phyloP scores from a whole-genome alignment of 2,797 vertebrate genomes.

The Adelosebastes latens region DNA sequence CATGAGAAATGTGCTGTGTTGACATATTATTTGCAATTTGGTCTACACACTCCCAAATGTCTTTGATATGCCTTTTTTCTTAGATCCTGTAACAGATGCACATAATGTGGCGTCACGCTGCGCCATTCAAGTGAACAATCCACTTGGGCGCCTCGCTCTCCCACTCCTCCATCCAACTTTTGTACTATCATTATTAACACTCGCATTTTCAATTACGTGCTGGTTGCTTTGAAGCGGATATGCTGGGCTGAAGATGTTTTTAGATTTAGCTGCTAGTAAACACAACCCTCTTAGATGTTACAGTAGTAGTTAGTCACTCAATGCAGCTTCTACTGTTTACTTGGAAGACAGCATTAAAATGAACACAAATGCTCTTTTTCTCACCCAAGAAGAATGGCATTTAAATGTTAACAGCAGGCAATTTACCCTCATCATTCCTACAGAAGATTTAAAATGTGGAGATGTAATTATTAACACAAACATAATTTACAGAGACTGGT shows the following conservation, averaged over 20 bases:
- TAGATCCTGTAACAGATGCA: conserved; percentile 30
- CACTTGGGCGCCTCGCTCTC: background rate
- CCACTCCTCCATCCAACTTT: conserved; percentile 26
- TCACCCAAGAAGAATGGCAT: background rate
- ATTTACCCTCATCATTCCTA: conserved; percentile 2
- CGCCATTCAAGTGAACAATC: conserved; percentile 35
- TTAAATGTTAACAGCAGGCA: conserved; percentile 7
- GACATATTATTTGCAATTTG: conserved; percentile 32
- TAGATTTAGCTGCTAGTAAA: conserved; percentile 21
- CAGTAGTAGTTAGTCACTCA: conserved; percentile 20
- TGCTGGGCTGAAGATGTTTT: conserved; percentile 23
- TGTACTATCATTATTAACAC: conserved; percentile 48
- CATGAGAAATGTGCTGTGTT: conserved; percentile 13
- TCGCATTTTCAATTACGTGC: conserved; percentile 39
- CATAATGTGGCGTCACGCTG: conserved; percentile 26
- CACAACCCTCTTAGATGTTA: conserved; percentile 8
- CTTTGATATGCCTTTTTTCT: conserved; percentile 27
- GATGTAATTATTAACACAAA: conserved; percentile 4
- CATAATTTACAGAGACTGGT: conserved; percentile 18
- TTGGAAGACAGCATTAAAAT: background rate
- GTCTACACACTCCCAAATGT: conserved; percentile 13
- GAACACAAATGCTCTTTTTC: background rate
- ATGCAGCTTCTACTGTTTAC: conserved; percentile 3
- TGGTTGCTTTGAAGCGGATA: conserved; percentile 31
- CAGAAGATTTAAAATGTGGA: background rate